Percentiles rank a stretch among this genome's conserved stretches.
Conservation (phyloP, 2,797 vertebrate species). For the Aratinga solstitialis region DNA sequence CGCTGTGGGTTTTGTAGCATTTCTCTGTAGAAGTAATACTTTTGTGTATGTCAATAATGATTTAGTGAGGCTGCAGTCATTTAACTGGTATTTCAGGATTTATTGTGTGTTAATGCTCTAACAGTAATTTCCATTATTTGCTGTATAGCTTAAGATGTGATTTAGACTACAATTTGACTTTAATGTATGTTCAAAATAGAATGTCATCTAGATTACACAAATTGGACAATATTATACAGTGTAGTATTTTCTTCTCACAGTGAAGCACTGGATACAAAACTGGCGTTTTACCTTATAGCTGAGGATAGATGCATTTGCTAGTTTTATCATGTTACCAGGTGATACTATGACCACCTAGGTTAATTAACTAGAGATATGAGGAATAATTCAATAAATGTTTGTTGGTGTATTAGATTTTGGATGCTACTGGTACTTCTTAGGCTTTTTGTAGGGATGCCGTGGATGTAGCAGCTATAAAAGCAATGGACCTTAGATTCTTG, state of each 20-base stretch:
- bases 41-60: background rate
- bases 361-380: background rate
- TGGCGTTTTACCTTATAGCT: background rate
- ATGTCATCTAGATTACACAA: background rate
- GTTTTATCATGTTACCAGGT: background rate
- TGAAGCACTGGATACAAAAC: background rate
- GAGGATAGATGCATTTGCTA: background rate
- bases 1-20: background rate
- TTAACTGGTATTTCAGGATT: background rate
- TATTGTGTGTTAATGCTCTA: background rate
- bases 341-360: background rate
- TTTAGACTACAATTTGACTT: background rate
- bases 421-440: background rate
- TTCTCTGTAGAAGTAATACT: background rate
- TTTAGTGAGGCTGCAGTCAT: background rate
- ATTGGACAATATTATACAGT: background rate
- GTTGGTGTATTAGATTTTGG: background rate
- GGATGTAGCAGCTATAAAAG: background rate
- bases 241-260: background rate
- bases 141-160: background rate
- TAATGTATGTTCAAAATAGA: background rate
- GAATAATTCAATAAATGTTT: background rate
- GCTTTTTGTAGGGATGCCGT: background rate
- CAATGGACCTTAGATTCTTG: background rate
- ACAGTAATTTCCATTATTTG: background rate